phyloP scores from a whole-genome alignment of 2,113 vertebrate genomes.

The Laticauda colubrina region DNA sequence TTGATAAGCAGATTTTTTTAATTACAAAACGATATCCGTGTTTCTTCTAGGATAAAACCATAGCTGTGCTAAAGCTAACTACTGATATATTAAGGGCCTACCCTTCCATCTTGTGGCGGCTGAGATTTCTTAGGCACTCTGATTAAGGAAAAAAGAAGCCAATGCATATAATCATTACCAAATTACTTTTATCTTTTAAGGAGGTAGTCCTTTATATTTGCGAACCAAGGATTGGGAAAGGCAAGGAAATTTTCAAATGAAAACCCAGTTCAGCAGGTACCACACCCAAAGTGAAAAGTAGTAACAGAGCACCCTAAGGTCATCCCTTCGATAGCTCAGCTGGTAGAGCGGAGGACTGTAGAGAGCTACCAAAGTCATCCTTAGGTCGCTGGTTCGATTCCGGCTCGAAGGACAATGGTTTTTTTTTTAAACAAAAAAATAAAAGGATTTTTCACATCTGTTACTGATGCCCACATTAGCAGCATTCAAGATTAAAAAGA shows the following conservation, averaged over 20 bases:
- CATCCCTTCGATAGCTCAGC: conserved; percentile 85
- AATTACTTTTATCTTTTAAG: background rate
- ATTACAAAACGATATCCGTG: background rate
- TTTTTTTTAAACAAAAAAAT: background rate
- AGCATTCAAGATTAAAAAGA: background rate
- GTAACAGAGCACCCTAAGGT: accelerated
- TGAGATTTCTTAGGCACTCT: background rate
- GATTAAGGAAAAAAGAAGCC: background rate
- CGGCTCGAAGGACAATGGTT: conserved; percentile 75
- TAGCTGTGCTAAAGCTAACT: background rate
- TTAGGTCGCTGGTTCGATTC: conserved; percentile 89
- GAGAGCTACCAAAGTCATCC: conserved; percentile 62
- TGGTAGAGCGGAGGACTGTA: conserved; percentile 90
- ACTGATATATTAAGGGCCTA: background rate
- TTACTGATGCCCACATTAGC: background rate
- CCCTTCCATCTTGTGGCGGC: background rate
- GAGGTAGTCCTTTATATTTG: background rate
- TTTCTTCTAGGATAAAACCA: background rate
- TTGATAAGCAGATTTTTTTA: background rate
- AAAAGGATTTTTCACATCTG: background rate
- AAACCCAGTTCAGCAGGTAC: background rate
- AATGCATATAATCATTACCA: background rate
- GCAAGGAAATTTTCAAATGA: background rate
- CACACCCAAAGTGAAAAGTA: conserved; percentile 7
- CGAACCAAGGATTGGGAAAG: background rate